phyloP scores from a whole-genome alignment of 2,888 invertebrate genomes.

The Perizoma flavofasciatum region DNA sequence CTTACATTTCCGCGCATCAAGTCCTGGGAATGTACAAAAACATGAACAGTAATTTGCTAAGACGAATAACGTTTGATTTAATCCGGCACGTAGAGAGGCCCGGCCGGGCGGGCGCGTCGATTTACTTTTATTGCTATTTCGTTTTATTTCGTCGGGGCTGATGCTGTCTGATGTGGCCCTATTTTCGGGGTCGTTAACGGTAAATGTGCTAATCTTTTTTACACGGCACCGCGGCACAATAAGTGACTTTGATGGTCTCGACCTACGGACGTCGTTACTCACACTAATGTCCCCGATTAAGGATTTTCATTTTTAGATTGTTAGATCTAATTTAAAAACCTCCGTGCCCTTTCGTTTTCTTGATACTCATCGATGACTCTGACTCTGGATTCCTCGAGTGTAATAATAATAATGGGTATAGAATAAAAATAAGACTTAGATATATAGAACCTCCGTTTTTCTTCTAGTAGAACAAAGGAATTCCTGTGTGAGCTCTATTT shows the following conservation, averaged over 20 bases:
- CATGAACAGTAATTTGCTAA: constrained; percentile 79
- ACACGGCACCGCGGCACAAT: constrained; percentile 64
- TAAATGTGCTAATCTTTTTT: constrained; percentile 81
- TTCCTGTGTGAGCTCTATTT: too few relatives aligned
- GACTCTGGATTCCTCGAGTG: constrained; percentile 35
- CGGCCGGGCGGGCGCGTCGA: constrained; percentile 69
- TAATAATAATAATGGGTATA: constrained; percentile 24
- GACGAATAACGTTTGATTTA: constrained; percentile 82
- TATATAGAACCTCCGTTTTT: too few relatives aligned
- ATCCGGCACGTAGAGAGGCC: constrained; percentile 73
- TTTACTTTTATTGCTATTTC: constrained; percentile 82
- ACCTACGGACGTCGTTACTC: constrained; percentile 61
- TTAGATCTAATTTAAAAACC: constrained; percentile 49
- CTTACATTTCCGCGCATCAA: constrained; percentile 67
- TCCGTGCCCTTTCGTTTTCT: constrained; percentile 39
- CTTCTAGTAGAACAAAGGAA: too few relatives aligned
- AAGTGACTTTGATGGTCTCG: constrained; percentile 65
- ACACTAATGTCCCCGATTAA: constrained; percentile 67
- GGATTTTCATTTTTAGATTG: constrained; percentile 58
- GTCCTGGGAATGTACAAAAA: constrained; percentile 69
- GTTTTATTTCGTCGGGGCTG: constrained; percentile 72
- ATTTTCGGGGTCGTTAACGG: constrained; percentile 80
- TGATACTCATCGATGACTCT: constrained; percentile 43
- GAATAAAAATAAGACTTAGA: too few relatives aligned
- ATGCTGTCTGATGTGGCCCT: constrained; percentile 72